Conservation (phyloP, 2,113 vertebrate species). For the Bubo blakistoni region DNA sequence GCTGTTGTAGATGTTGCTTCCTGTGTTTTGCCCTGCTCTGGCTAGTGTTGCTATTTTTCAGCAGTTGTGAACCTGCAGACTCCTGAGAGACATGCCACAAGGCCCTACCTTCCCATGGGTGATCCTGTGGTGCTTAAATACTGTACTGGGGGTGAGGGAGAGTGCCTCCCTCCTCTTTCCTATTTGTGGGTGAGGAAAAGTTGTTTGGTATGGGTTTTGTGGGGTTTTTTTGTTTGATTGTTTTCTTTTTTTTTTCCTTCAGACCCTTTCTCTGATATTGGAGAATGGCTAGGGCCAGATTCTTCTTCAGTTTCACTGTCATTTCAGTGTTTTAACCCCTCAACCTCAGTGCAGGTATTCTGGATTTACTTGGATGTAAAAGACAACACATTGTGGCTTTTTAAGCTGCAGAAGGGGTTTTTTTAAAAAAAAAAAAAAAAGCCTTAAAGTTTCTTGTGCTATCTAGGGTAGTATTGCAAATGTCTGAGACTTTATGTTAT, state of each 20-base stretch:
- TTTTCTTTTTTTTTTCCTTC: background rate
- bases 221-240: background rate
- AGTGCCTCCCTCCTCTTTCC: background rate
- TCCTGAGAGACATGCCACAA: background rate
- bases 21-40: background rate
- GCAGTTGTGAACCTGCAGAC: background rate
- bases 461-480: background rate
- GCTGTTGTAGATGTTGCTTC: background rate
- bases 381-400: background rate
- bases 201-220: background rate
- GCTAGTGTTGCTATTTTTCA: background rate
- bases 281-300: background rate
- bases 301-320: background rate
- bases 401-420: background rate
- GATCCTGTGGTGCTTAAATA: background rate
- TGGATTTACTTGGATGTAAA: background rate
- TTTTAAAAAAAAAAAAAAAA: background rate
- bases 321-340: background rate
- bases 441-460: background rate
- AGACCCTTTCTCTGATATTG: background rate
- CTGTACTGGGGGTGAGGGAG: background rate
- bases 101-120: background rate
- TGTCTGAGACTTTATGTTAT: background rate
- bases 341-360: background rate
- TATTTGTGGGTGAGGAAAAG: background rate